Conservation (phyloP, 2,888 invertebrate genomes). For the Cheiracanthium punctorium region DNA sequence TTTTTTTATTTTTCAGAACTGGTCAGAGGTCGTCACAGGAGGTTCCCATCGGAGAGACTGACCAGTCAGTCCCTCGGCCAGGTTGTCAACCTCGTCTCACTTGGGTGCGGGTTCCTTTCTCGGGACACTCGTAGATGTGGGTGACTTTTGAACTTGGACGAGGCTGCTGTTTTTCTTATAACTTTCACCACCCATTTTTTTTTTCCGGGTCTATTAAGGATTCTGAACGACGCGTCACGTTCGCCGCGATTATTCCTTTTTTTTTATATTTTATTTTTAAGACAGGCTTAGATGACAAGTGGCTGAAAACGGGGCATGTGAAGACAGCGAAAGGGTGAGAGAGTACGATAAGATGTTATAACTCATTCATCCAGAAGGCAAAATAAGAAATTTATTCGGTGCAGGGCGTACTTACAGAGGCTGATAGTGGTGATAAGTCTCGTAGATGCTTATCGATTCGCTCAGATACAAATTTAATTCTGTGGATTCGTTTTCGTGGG, state of each 20-base stretch:
- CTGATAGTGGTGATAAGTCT: too few relatives aligned
- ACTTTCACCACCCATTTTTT: not conserved
- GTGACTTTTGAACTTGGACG: conserved; percentile 12
- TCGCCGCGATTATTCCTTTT: not conserved
- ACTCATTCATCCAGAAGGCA: too few relatives aligned
- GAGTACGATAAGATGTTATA: not conserved
- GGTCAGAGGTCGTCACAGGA: conserved; percentile 45
- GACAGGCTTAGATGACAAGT: not conserved
- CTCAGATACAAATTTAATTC: too few relatives aligned
- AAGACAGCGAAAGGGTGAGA: conserved; percentile 4
- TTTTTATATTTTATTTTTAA: not conserved
- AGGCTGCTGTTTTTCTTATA: not conserved
- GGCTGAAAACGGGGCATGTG: not conserved
- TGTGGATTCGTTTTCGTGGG: too few relatives aligned
- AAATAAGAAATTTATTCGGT: too few relatives aligned
- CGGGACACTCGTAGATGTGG: not conserved
- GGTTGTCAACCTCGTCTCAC: conserved; percentile 56
- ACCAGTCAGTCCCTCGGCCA: conserved; percentile 29
- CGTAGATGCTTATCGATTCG: too few relatives aligned
- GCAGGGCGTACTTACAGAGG: too few relatives aligned
- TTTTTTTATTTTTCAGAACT: conserved; percentile 28
- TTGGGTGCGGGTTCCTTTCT: not conserved
- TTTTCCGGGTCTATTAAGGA: conserved; percentile 10
- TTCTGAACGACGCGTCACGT: not conserved
- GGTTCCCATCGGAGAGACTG: conserved; percentile 43